Evolutionary conservation across 2,113 vertebrate genomes (phyloP), one percentile per base, ranked within the genome.

Genomic region (Oncorhynchus masou): DNA sequence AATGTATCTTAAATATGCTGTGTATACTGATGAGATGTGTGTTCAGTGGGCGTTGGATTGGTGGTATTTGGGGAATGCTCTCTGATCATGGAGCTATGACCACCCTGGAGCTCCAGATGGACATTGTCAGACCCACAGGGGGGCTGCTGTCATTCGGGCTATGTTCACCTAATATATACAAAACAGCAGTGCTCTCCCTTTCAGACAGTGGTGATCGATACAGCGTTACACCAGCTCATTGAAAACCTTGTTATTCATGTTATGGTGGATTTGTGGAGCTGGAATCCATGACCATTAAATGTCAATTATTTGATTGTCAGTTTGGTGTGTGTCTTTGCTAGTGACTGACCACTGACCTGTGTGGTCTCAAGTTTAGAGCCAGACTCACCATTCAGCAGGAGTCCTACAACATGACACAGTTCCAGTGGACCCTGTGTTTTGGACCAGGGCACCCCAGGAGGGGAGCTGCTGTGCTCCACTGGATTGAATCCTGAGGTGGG

Each of bases 71-170:
- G 51, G 66, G 54, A 19, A n/a, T 4, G 48, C 71, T 76, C 15
- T 60, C 22, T 76, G 77, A 80, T 87, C 77, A 81, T 60, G 76
- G 51, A 72, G 80, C 74, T 73, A 79, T 76, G 88, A 88, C 84
- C 84, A 86, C 85, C 83, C 75, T 15, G 24, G 83, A 82, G 81
- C 79, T 75, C 84, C 85, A 83, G 80, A 88, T 93, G 87, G 82
- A 77, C 74, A 74, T 80, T 59, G 74, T 91, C 88, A 88, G 83
- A 74, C 57, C 64, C 78, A 78, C 77, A 77, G 83, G 31, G 7
- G 68, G 73, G 65, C 54, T 13, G 13, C 77, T 79, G 78, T 74
- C 75, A 62, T 69, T 74, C 69, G 76, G 19, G 31, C 57, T 57
- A 79, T 79, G 67, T 80, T 78, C 25, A 31, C 59, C 34, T 48